These are phyloP conservation scores for Rhodeus uyekii DNA, from an alignment of 2,797 vertebrate species.

Conservation along the genomic window DNA sequence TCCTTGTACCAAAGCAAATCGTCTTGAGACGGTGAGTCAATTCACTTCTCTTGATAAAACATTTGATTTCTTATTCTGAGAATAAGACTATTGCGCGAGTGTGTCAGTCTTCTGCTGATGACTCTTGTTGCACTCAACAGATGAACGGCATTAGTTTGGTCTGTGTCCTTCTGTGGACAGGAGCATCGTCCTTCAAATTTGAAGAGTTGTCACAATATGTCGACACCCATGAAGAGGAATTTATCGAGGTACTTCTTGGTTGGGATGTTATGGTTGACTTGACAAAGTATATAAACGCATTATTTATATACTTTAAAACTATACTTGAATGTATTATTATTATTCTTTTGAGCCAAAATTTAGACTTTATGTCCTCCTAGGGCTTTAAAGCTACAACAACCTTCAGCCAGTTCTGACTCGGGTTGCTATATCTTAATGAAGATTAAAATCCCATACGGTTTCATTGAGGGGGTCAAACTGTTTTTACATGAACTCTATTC, in stretches of 20 bases:
- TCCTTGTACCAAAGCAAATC: neutral
- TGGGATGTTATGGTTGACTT: neutral
- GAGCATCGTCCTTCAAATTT: conserved; percentile 17
- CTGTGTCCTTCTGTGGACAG: conserved; percentile 19
- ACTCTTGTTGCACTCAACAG: conserved; percentile 28
- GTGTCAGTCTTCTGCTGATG: neutral
- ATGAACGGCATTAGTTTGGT: conserved; percentile 30
- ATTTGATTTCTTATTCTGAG: neutral
- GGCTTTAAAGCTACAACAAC: no score
- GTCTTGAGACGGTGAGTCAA: neutral
- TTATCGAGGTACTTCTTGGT: conserved; percentile 46
- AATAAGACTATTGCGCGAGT: neutral
- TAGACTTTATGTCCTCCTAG: no score
- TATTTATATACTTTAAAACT: no score
- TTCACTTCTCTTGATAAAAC: neutral
- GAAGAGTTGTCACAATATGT: conserved; percentile 36
- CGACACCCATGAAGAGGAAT: conserved; percentile 42
- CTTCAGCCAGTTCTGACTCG: no score
- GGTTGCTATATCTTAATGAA: no score
- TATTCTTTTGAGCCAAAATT: no score
- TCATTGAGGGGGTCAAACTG: no score
- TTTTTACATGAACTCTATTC: no score
- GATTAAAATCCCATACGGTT: no score
- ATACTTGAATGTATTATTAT: no score
- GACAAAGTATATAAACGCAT: no score